phyloP scores from a whole-genome alignment of 30 jellyfish, hydroid and myxozoan genomes.

The Turritopsis rubra region DNA sequence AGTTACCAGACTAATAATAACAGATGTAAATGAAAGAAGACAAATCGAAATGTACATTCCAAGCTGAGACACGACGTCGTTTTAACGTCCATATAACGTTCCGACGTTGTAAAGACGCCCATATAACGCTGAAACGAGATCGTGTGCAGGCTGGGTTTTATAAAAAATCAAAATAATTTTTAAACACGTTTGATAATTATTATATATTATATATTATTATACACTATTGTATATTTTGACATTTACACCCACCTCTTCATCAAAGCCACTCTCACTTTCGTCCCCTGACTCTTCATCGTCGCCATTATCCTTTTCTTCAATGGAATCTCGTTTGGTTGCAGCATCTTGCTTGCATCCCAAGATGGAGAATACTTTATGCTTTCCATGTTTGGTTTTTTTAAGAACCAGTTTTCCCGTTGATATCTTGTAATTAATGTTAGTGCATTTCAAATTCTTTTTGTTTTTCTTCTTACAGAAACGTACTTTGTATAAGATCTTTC shows the following conservation, averaged over 20 bases:
- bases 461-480: constrained; percentile 18
- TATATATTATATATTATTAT: too few species aligned
- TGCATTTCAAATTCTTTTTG: not conserved
- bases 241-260: constrained; percentile 22
- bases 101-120: too few species aligned
- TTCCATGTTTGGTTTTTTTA: constrained; percentile 9
- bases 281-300: constrained; percentile 1
- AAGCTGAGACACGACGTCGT: too few species aligned
- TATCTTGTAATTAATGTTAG: constrained; percentile 17
- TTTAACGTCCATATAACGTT: too few species aligned
- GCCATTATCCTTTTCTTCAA: not conserved
- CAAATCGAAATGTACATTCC: too few species aligned
- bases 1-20: not conserved
- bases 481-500: not conserved
- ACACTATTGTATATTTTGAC: too few species aligned
- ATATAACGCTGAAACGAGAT: too few species aligned
- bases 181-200: too few species aligned
- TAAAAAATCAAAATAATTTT: too few species aligned
- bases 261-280: constrained; percentile 26
- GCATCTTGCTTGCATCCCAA: constrained; percentile 24
- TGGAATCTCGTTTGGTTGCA: not conserved
- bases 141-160: too few species aligned
- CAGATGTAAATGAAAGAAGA: not conserved
- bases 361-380: constrained; percentile 13
- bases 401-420: constrained; percentile 22